Percentiles rank a stretch among this genome's conserved stretches.
These are phyloP conservation scores for Lycaon pictus DNA, from an alignment of 2,113 vertebrate genomes.

Conservation along the genomic window DNA sequence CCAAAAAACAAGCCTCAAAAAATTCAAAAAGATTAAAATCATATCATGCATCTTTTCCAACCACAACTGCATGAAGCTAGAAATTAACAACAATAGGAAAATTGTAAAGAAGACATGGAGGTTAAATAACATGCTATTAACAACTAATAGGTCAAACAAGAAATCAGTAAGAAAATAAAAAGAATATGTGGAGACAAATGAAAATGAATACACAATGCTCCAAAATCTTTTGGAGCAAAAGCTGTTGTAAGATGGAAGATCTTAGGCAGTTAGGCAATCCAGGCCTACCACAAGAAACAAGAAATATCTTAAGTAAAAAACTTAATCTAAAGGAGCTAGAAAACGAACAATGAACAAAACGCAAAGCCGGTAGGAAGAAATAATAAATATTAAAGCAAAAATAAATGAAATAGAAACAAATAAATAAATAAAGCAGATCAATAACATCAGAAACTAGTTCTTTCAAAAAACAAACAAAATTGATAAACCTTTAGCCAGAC, in stretches of 20 bases:
- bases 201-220: neutral
- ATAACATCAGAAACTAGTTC: neutral
- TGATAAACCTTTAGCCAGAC: neutral
- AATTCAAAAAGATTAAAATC: neutral
- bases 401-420: neutral
- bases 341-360: neutral
- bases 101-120: neutral
- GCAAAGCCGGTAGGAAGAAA: neutral
- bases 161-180: neutral
- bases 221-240: neutral
- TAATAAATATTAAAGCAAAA: neutral
- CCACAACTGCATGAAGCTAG: neutral
- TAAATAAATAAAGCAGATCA: neutral
- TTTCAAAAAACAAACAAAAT: neutral
- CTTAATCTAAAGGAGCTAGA: neutral
- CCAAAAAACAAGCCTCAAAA: neutral
- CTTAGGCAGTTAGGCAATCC: neutral
- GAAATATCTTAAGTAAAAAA: neutral
- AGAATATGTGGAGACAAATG: neutral
- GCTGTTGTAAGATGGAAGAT: neutral
- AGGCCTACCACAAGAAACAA: neutral
- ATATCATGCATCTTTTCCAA: neutral
- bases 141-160: neutral
- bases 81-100: neutral
- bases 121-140: neutral